These are phyloP conservation scores for Hirtodrosophila trivittata DNA, from an alignment of 2,888 invertebrate species.

Conservation along the genomic window DNA sequence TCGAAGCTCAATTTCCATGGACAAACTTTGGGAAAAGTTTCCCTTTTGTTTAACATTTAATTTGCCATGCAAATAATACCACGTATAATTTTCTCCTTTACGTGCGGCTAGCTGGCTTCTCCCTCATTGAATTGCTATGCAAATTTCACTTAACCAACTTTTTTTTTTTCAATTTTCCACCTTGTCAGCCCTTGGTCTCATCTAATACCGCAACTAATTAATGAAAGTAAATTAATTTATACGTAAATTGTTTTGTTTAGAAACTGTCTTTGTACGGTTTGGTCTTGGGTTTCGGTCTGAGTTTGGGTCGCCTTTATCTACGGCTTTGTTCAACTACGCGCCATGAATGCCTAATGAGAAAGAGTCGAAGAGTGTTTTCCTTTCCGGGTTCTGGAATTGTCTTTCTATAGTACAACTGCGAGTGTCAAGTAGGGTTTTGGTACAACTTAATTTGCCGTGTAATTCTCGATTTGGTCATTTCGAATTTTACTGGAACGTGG, in stretches of 20 bases:
- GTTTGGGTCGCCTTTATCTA: conserved; percentile 60
- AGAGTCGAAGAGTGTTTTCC: conserved; percentile 25
- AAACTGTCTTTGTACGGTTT: conserved; percentile 45
- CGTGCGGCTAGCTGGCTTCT: conserved; percentile 14
- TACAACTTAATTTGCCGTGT: conserved; percentile 60
- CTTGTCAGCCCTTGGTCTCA: conserved; percentile 63
- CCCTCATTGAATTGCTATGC: conserved; percentile 51
- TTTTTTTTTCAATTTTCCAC: conserved; percentile 63
- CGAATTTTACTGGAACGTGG: conserved; percentile 74
- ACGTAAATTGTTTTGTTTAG: conserved; percentile 77
- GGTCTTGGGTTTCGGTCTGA: conserved; percentile 13
- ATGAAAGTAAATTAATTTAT: conserved; percentile 83
- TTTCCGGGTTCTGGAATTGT: conserved; percentile 36
- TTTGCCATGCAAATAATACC: conserved; percentile 38
- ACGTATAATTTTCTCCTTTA: conserved; percentile 17
- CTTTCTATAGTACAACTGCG: conserved; percentile 15
- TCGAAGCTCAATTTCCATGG: conserved; percentile 11
- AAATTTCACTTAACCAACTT: conserved; percentile 62
- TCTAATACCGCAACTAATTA: conserved; percentile 79
- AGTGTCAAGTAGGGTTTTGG: conserved; percentile 46
- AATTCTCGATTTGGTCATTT: conserved; percentile 61
- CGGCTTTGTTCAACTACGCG: conserved; percentile 61
- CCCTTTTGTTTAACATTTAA: conserved; percentile 27
- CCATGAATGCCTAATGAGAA: conserved; percentile 69
- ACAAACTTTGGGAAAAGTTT: conserved; percentile 11